Base-by-base conservation (phyloP, 1,140 invertebrate genomes). In the Amyelois transitella region DNA sequence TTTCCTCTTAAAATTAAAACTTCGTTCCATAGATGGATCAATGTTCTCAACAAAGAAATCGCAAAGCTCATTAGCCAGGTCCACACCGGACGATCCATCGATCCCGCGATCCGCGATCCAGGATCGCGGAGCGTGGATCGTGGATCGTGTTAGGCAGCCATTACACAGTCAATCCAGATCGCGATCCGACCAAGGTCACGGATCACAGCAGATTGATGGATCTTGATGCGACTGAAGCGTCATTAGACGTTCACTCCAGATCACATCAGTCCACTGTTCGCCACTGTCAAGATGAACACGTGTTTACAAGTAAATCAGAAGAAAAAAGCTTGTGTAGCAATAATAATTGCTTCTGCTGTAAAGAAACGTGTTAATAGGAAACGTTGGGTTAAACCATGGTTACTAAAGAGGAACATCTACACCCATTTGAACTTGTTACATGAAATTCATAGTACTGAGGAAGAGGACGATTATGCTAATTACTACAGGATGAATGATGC, bases 1-100 rank as follows among this genome's bases (percentile, higher is more conserved):
- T 69, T 69, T 32, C 51, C 55, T 69, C 51, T 60, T 60, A 51
- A 69, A 65, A 55, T 43, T 62, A 58, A 66, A 60, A 57, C 60
- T 64, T 58, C 50, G 50, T 62, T 64, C 58, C 61, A 64, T 60
- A 22, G 58, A 64, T 19, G 54, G 62, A 60, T 60, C 58, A 64
- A 60, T 57, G 14, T 57, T 58, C 49, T n/a, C n/a, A n/a, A 57
- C 43, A 54, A 64, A 60, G 47, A 64, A 60, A 59, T 24, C 3
- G 8, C 22, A 24, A 24, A 24, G 22, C 22, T 24, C 22, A 24
- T 24, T 24, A 5, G 22, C 22, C 22, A 24, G n/a, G n/a, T n/a
- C n/a, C n/a, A n/a, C n/a, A n/a, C n/a, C n/a, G n/a, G n/a, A n/a
- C n/a, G n/a, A n/a, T n/a, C n/a, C n/a, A n/a, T n/a, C n/a, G n/a